A percentile compares a stretch with the other conserved stretches of the same genome.
These are phyloP conservation scores for Arbacia lixula DNA, from an alignment of 53 echinoderm and acorn worm genomes.

Conservation along the genomic window DNA sequence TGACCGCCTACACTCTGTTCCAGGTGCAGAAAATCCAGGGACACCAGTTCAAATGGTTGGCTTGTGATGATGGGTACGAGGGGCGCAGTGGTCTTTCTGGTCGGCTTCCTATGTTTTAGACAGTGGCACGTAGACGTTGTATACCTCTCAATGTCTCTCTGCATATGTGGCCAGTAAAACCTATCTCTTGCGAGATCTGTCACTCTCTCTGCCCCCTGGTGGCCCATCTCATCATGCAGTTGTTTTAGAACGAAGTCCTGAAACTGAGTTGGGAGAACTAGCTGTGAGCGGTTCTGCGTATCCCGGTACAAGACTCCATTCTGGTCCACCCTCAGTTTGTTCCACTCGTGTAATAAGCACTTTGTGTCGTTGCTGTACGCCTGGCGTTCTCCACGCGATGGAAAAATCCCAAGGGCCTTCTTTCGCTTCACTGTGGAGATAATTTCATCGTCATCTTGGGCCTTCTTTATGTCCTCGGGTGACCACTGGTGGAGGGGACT, in stretches of 20 bases:
- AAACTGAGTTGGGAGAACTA: slow-evolving; percentile 21
- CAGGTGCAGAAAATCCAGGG: slow-evolving; percentile 70
- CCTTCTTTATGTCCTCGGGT: slow-evolving; percentile 32
- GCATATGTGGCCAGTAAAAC: slow-evolving; percentile 71
- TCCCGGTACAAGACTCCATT: slow-evolving; percentile 42
- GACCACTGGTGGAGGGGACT: too few species aligned
- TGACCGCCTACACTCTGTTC: slow-evolving; percentile 68
- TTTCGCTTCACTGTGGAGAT: slow-evolving; percentile 12
- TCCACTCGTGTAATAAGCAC: slow-evolving; percentile 54
- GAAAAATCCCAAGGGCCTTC: slow-evolving; percentile 3
- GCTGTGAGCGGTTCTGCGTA: neutral
- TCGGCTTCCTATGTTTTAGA: too few species aligned
- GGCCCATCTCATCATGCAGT: slow-evolving; percentile 65
- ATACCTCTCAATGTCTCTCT: slow-evolving; percentile 54
- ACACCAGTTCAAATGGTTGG: slow-evolving; percentile 61
- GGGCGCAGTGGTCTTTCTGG: slow-evolving; percentile 30
- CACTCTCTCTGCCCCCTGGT: slow-evolving; percentile 55
- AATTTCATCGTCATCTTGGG: slow-evolving; percentile 44
- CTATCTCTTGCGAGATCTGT: slow-evolving; percentile 42
- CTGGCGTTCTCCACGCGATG: neutral
- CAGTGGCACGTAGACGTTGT: too few species aligned
- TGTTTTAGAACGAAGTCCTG: slow-evolving; percentile 6
- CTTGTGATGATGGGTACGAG: slow-evolving; percentile 61
- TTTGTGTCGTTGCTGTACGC: neutral
- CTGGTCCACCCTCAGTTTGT: neutral